Evolutionary conservation across 2,797 vertebrate species (phyloP), one percentile per base, ranked within the genome.

Genomic region (Gadopsis marmoratus): DNA sequence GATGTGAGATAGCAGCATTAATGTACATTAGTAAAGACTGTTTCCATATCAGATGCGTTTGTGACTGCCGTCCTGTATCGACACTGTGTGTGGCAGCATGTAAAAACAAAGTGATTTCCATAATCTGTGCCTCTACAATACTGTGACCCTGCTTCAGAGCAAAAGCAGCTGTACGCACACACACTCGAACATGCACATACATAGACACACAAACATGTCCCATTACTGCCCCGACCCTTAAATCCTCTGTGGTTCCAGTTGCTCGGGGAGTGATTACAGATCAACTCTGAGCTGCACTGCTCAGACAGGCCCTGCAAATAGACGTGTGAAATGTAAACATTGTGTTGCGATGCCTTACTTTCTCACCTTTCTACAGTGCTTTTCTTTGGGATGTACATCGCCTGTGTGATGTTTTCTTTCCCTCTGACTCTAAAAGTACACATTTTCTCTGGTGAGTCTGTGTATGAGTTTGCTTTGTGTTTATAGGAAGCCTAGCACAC

Each of bases 191-290:
- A 31, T 56, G 35, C 78, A 82, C 64, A 71, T 19, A 62, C 71
- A 79, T 13, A 83, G 53, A 79, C 75, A 75, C 73, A 75, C 35
- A 84, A 39, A 62, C 51, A 74, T 3, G 31, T 81, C 72, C 81
- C 78, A 62, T 86, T 79, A 77, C 71, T 76, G 83, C 75, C 71
- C 78, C 13, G 62, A 88, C 81, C 82, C 73, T 83, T 90, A 93
- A 94, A 92, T 94, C 92, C 92, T 87, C 78, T 88, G 86, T 84
- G 90, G 89, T 90, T 94, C 89, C 86, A 91, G 86, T 93, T 91
- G 85, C 78, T 80, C 9, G 1, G 55, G 58, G 67, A 78, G 82
- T 79, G 88, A 91, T 94, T 91, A 91, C 59, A 71, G 84, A 74
- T 64, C 78, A 51, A 67, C 76, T 79, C 56, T 80, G 72, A 65